These are phyloP conservation scores for Oikopleura vanhoeffeni DNA, from an alignment of 23 tunicate species.

Conservation along the genomic window DNA sequence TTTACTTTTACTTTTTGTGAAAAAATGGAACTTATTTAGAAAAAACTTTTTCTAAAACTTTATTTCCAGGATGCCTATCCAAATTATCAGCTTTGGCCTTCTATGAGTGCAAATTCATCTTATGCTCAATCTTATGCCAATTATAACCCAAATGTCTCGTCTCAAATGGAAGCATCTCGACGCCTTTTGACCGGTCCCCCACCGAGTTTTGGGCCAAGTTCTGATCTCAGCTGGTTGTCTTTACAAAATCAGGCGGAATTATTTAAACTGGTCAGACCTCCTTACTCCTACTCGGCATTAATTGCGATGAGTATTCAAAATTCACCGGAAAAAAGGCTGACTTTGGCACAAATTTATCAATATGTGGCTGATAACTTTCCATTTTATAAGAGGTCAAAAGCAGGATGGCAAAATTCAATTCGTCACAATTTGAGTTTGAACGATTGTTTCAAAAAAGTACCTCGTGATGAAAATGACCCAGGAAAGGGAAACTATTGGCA, in stretches of 20 bases:
- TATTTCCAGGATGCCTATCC: not conserved
- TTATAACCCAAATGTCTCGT: not conserved
- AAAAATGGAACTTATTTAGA: too few species aligned
- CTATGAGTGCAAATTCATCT: not conserved
- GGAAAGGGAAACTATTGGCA: slow-evolving; percentile 95
- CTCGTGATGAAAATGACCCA: slow-evolving; percentile 89
- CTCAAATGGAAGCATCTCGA: not conserved
- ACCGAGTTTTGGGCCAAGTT: slow-evolving; percentile 5
- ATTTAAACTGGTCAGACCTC: slow-evolving; percentile 88
- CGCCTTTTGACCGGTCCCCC: not conserved
- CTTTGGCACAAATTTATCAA: slow-evolving; percentile 61
- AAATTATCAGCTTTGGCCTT: slow-evolving; percentile 3
- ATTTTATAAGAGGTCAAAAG: slow-evolving; percentile 70
- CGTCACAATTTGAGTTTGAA: slow-evolving; percentile 78
- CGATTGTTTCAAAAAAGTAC: slow-evolving; percentile 90
- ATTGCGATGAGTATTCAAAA: slow-evolving; percentile 94
- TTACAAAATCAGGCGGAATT: slow-evolving; percentile 70
- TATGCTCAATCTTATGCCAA: not conserved
- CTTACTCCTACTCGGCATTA: slow-evolving; percentile 79
- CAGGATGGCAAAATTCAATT: slow-evolving; percentile 95
- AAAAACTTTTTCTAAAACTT: too few species aligned
- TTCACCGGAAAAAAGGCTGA: slow-evolving; percentile 87
- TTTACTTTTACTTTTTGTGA: too few species aligned
- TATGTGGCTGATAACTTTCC: slow-evolving; percentile 97
- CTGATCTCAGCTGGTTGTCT: slow-evolving; percentile 84